These are phyloP conservation scores for Copidosoma floridanum DNA, from an alignment of 1,140 invertebrate genomes.

Conservation along the genomic window DNA sequence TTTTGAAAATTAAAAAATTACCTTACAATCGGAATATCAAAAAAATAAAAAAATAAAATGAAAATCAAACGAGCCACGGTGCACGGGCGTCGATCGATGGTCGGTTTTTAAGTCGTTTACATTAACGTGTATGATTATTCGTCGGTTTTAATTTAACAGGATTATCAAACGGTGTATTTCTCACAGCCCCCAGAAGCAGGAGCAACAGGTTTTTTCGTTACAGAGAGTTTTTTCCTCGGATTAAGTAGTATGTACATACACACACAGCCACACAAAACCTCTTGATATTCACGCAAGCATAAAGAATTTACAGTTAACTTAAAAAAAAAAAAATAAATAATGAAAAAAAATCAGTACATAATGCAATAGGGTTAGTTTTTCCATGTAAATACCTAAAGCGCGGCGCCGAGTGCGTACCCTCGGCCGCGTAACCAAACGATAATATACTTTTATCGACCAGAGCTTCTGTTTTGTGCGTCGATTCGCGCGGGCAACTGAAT, in stretches of 20 bases:
- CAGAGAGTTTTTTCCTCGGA: slow-evolving; percentile 56
- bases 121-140: no score
- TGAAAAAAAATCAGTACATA: slow-evolving; percentile 54
- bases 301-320: no score
- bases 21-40: not conserved
- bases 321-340: no score
- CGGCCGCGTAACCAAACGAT: slow-evolving; percentile 53
- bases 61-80: not conserved
- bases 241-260: slow-evolving; percentile 58
- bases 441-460: slow-evolving; percentile 54
- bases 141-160: slow-evolving; percentile 33
- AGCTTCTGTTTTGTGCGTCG: slow-evolving; percentile 52
- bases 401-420: slow-evolving; percentile 55
- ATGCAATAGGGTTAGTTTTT: slow-evolving; percentile 58
- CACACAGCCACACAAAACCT: no score
- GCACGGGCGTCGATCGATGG: slow-evolving; percentile 46
- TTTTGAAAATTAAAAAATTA: not conserved
- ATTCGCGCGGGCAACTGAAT: slow-evolving; percentile 29
- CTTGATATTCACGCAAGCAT: slow-evolving; percentile 53
- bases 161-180: slow-evolving; percentile 7
- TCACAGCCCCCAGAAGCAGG: no score
- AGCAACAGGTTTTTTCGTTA: slow-evolving; percentile 55
- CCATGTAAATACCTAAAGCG: slow-evolving; percentile 59
- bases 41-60: slow-evolving; percentile 16
- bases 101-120: slow-evolving; percentile 34